phyloP scores from a whole-genome alignment of 2,113 vertebrate species.

The Toxotes jaculatrix region DNA sequence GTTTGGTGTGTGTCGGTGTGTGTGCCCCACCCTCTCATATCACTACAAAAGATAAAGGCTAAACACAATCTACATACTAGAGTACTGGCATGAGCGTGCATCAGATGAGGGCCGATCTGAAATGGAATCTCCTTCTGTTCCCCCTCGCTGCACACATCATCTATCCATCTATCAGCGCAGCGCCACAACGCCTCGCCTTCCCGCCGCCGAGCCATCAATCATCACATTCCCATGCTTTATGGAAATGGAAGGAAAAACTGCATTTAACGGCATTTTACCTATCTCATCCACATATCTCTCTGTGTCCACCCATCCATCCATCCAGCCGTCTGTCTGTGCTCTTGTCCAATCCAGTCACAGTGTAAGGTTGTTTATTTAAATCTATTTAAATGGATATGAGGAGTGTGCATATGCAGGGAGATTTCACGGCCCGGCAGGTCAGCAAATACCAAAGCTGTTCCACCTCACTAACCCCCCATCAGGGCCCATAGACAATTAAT shows the following conservation, averaged over 20 bases:
- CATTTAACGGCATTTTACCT: slow-evolving; percentile 66
- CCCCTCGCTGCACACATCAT: slow-evolving; percentile 75
- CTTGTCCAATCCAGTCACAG: slow-evolving; percentile 44
- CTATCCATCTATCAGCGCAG: slow-evolving; percentile 62
- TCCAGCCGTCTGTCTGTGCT: slow-evolving; percentile 19
- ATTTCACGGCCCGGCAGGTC: slow-evolving; percentile 69
- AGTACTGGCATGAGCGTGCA: slow-evolving; percentile 47
- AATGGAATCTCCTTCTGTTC: slow-evolving; percentile 77
- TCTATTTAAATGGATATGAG: slow-evolving; percentile 79
- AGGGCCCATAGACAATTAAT: slow-evolving; percentile 60
- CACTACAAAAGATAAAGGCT: slow-evolving; percentile 61
- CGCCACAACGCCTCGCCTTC: slow-evolving; percentile 49
- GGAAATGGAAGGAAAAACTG: slow-evolving; percentile 63
- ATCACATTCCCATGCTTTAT: slow-evolving; percentile 66
- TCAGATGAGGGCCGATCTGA: slow-evolving; percentile 74
- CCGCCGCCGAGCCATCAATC: slow-evolving; percentile 72
- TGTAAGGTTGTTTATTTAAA: slow-evolving; percentile 69
- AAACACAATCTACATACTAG: slow-evolving; percentile 77
- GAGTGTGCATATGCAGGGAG: slow-evolving; percentile 43
- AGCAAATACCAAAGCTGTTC: slow-evolving; percentile 75
- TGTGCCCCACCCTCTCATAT: slow-evolving; percentile 9
- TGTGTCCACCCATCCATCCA: slow-evolving; percentile 27
- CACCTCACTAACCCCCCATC: slow-evolving; percentile 55
- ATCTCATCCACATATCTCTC: slow-evolving; percentile 28
- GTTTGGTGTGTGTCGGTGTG: not conserved